Conservation (phyloP, 2,113 vertebrate species). For the Hydropotes inermis region DNA sequence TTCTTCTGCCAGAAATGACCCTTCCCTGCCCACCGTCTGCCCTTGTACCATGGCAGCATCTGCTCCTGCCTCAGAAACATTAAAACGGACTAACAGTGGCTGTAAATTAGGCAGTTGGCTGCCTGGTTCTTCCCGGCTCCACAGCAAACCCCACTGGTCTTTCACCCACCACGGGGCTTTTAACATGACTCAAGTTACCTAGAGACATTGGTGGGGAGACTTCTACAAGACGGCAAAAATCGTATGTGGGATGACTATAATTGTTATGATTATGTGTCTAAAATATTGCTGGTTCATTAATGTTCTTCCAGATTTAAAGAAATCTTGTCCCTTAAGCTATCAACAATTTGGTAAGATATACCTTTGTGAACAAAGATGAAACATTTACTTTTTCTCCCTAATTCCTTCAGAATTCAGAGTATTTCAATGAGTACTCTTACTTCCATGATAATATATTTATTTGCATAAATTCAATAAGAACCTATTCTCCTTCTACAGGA, state of each 20-base stretch:
- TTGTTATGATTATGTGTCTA: background rate
- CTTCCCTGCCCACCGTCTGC: background rate
- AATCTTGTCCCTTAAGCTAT: background rate
- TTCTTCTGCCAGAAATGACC: background rate
- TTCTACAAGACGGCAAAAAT: background rate
- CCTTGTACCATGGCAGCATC: background rate
- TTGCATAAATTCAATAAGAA: background rate
- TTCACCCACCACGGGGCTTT: background rate
- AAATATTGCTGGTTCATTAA: background rate
- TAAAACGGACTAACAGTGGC: background rate
- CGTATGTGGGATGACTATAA: background rate
- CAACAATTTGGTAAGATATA: background rate
- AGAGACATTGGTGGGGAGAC: background rate
- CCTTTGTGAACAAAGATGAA: background rate
- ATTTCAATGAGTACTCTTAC: background rate
- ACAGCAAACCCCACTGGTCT: background rate
- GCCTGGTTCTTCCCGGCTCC: background rate
- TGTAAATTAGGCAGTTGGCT: background rate
- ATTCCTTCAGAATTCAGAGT: background rate
- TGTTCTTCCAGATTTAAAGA: background rate
- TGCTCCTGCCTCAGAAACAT: background rate
- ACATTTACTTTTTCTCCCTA: background rate
- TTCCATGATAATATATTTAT: background rate
- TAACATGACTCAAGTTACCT: background rate
- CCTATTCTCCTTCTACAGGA: background rate